Base-by-base conservation (phyloP, 2,113 vertebrate species). In the Oncorhynchus keta region DNA sequence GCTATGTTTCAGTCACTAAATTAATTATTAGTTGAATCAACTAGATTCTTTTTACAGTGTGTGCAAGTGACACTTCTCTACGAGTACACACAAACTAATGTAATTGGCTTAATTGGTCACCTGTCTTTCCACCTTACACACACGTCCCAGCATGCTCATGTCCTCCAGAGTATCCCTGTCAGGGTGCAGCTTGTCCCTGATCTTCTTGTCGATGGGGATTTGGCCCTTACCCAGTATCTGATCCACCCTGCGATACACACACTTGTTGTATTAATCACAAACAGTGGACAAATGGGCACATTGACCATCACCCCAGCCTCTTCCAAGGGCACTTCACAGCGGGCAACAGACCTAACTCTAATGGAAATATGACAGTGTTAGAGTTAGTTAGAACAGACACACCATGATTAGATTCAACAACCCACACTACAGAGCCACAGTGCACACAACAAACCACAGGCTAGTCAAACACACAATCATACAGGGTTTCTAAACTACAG, bases 221-320 rank as follows among this genome's bases (percentile, higher is more conserved):
- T 99, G 97, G 39, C 98, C 98, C 91, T 97, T 99, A 76, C 98
- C 98, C 84, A 99, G 95, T 87, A 99, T 99, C 87, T 99, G 98
- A 88, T 99, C 98, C 90, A 99, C 97, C 0, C 98, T 99, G 88
- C 73, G 48, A 78, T 74, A 89, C 75, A 85, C 67, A 45, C 39
- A 45, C 49, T 57, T 48, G 48, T 8, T 5, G 30, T 32, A 24
- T 32, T 32, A 71, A 8, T 5, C 70, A 71, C 11, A 79, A 2
- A 83, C 64, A 79, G 48, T 80, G 59, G 16, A 55, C 51, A 18
- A 45, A 45, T 11, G 39, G 39, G 39, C 9, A 45, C 39, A 45
- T 45, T 12, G 39, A 11, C 39, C 9, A 2, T 3, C 39, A 45
- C 9, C 39, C 39, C 9, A 45, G 39, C 39, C 39, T 45, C 39